Evolutionary conservation across 2,113 vertebrate genomes (phyloP), one percentile per base, ranked within the genome.

Genomic region (Sterrhoptilus dennistouni): DNA sequence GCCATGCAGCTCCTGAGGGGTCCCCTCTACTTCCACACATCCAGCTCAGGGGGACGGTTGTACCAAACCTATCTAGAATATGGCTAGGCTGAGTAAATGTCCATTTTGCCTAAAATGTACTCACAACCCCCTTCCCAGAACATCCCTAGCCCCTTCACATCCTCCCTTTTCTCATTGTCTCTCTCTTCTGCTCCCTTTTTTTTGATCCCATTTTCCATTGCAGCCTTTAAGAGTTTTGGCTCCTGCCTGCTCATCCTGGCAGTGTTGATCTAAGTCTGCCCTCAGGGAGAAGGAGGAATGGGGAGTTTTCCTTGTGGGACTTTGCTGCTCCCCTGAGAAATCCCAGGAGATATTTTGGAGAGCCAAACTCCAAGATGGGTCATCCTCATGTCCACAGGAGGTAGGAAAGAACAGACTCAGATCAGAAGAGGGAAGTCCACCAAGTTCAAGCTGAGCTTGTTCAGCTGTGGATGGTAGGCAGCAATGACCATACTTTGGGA

Each of bases 381-480:
- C 33, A 15, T 29, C 20, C 12, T 21, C 8, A 12, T 20, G 12
- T 13, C 42, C 29, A 15, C 12, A 38, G 31, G 29, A 28, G 3
- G 14, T 36, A 24, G 33, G 44, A 89, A 81, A 90, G 65, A 28
- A 23, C 31, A 60, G 5, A 7, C 63, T 81, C 68, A 72, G 59
- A 33, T 25, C 47, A 22, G 19, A 69, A 35, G 14, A 74, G 27
- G 24, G 45, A 77, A 11, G 11, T 33, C 27, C 38, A 27, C 23
- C 16, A 21, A 33, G 24, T 14, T 72, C 31, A 74, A 64, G 47
- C 27, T 16, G 63, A 72, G 49, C 57, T 52, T 79, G 40, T 38
- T 45, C 0, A 0, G 54, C 3, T 7, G 66, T 6, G 4, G 45
- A 23, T 13, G 20, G 44, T 0, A 5, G 18, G 44, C 44, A 76